These are phyloP conservation scores for Drosophila neocordata DNA, from an alignment of 1,140 invertebrate genomes.

Conservation along the genomic window DNA sequence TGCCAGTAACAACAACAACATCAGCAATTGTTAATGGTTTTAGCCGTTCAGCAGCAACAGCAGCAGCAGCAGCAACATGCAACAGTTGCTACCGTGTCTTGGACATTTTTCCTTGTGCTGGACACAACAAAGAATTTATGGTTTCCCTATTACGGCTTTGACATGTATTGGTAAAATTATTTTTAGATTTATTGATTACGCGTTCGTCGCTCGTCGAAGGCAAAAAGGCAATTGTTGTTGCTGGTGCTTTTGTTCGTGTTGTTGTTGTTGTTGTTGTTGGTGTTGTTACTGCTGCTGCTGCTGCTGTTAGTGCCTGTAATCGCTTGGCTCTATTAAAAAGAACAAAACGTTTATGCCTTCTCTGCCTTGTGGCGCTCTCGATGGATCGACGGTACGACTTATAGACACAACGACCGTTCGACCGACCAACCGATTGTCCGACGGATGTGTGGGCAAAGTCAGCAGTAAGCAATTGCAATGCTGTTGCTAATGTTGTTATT, in stretches of 20 bases:
- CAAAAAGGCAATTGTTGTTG: slow-evolving; percentile 27
- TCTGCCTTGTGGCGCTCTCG: slow-evolving; percentile 66
- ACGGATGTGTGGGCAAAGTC: slow-evolving; percentile 66
- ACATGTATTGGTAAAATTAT: slow-evolving; percentile 82
- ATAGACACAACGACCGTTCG: not conserved
- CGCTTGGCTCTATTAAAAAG: slow-evolving; percentile 77
- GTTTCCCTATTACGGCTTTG: slow-evolving; percentile 82
- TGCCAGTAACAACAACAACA: slow-evolving; percentile 11
- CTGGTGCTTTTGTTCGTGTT: slow-evolving; percentile 33
- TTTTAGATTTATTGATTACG: slow-evolving; percentile 83
- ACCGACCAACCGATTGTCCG: not conserved
- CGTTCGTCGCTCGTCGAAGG: slow-evolving; percentile 68
- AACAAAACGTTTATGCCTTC: slow-evolving; percentile 74
- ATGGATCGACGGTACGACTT: slow-evolving; percentile 17
- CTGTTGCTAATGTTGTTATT: slow-evolving; percentile 9
- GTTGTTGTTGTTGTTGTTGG: slow-evolving; percentile 14
- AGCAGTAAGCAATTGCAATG: slow-evolving; percentile 41
- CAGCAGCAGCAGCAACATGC: slow-evolving; percentile 52
- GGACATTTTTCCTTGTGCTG: slow-evolving; percentile 65
- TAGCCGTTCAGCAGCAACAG: slow-evolving; percentile 38
- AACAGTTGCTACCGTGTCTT: slow-evolving; percentile 70
- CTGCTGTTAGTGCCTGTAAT: slow-evolving; percentile 63
- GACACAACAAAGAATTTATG: slow-evolving; percentile 81
- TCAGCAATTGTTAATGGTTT: slow-evolving; percentile 66
- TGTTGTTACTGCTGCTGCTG: slow-evolving; percentile 43